These are phyloP conservation scores for Pterocles orientalis DNA, from an alignment of 2,113 vertebrate genomes.

Conservation along the genomic window DNA sequence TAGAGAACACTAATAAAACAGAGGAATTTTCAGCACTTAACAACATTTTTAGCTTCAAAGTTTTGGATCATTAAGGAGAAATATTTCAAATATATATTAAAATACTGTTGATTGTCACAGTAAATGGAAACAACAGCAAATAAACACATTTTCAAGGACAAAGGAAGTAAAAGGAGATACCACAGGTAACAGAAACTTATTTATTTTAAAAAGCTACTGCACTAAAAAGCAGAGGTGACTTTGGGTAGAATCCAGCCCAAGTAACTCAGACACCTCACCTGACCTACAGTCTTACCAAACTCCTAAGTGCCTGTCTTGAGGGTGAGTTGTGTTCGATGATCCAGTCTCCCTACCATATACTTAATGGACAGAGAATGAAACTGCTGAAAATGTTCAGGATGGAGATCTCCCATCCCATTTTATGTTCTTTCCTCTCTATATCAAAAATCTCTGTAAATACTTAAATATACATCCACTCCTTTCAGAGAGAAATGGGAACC, in stretches of 20 bases:
- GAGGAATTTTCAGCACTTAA: neutral
- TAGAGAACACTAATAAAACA: conserved; percentile 21
- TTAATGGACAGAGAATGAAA: neutral
- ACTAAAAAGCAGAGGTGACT: neutral
- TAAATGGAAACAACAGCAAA: neutral
- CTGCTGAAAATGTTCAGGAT: neutral
- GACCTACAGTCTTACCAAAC: neutral
- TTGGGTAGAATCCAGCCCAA: neutral
- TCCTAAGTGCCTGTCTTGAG: neutral
- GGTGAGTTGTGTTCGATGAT: neutral
- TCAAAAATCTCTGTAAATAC: neutral
- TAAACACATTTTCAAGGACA: neutral
- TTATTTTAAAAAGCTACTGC: neutral
- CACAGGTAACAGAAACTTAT: neutral
- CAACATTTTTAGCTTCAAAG: neutral
- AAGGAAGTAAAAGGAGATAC: neutral
- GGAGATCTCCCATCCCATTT: neutral
- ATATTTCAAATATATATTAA: neutral
- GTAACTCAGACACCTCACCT: neutral
- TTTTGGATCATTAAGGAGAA: neutral
- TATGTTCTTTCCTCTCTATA: neutral
- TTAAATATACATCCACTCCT: neutral
- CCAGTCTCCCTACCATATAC: neutral
- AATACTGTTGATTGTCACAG: neutral
- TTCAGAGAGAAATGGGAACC: neutral